Evolutionary conservation across 2,113 vertebrate genomes (phyloP), one percentile per base, ranked within the genome.

Genomic region (Canis aureus): DNA sequence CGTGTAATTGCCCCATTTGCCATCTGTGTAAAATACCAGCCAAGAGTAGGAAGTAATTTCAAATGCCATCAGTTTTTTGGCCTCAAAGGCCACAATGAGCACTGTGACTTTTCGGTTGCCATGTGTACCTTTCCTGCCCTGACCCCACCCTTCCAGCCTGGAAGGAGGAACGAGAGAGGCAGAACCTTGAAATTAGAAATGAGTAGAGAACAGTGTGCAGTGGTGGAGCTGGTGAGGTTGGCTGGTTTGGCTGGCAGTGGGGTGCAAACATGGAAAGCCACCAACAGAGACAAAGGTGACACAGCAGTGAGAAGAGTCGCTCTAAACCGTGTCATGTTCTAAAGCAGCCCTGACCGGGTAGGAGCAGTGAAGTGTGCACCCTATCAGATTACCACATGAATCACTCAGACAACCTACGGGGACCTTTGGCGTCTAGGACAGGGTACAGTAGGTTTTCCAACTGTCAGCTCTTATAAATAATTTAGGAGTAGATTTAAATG

Each of bases 381-480:
- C 97, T 97, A 98, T 99, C 98, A 95, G 96, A 97, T 99, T 98
- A 98, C 98, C 55, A 73, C 97, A 82, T 96, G 98, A 98, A 98
- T 98, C 98, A 98, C 96, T 92, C 94, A 92, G 94, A 95, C 96
- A 97, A 94, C 98, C 97, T 97, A 95, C 89, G 89, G 96, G 96
- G 98, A 99, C 98, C 98, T 99, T 99, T 98, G 98, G 98, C 98
- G 98, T 92, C 89, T 89, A 78, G 94, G 97, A 96, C 97, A 96
- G 96, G 95, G 98, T 89, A 97, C 96, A 98, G 98, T 94, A 89
- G 97, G 90, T 94, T 97, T 96, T 95, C 98, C 98, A 98, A 98
- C 99, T 98, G 98, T 98, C 95, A 96, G 55, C 96, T 97, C 97
- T 95, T 79, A 97, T 99, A 98, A 99, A 99, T 99, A 99, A 99